Base-by-base conservation (phyloP, 1,140 invertebrate species). In the Papilio glaucus region DNA sequence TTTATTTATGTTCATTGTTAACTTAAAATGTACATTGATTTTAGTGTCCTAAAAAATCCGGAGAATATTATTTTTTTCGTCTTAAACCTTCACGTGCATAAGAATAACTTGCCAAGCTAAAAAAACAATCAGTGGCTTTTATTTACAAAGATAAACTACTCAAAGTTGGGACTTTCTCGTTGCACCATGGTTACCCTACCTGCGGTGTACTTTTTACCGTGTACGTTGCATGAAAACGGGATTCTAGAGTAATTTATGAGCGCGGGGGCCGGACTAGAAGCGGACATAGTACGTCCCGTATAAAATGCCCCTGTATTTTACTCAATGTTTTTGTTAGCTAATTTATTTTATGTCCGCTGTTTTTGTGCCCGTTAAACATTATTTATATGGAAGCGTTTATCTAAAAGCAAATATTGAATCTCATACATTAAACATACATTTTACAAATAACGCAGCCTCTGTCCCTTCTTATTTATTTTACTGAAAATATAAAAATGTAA, bases 291-390 rank as follows among this genome's bases (percentile, higher is more conserved):
- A 65, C 62, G 37, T 39, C 38, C 62, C 15, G 24, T 65, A 39
- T 65, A 65, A 65, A 65, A 65, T 65, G 62, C 62, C 62, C 38
- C 62, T 39, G 62, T 65, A 65, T 65, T 65, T 65, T 65, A 65
- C 62, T 65, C 62, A 65, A 65, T 39, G 62, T 65, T 65, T 65
- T 65, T 65, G 62, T 65, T 65, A 24, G 33, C 62, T 39, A 65
- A 65, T 65, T 65, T 65, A 65, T 65, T 65, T 65, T 39, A 39
- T 65, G 62, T 39, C 62, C 33, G 62, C 38, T 39, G 18, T 38
- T 39, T 21, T 65, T 65, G 37, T 21, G 10, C 18, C 62, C 62
- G 62, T 65, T 65, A 38, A 65, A 65, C 21, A 39, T 65, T 65
- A 39, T 65, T 65, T 65, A 65, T 57, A 57, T 15, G 21, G 49